Conservation (phyloP, 1,140 invertebrate genomes). For the Drosophila santomea region DNA sequence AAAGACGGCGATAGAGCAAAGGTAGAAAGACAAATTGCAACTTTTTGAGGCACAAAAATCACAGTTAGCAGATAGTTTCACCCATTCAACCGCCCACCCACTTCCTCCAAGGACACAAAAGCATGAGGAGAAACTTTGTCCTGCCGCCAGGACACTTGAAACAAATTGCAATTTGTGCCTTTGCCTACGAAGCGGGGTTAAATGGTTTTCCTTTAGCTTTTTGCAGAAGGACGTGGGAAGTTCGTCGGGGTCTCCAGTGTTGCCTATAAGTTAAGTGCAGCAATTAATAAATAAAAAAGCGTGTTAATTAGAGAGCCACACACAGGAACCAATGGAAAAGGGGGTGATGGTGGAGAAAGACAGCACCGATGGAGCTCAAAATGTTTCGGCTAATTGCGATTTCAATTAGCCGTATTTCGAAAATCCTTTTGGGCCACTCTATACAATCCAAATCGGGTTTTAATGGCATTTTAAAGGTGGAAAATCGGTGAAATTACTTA, state of each 20-base stretch:
- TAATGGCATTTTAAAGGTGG: slow-evolving; percentile 6
- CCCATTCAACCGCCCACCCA: not conserved
- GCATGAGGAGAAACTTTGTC: slow-evolving; percentile 61
- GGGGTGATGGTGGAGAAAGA: not conserved
- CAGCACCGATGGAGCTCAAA: slow-evolving; percentile 7
- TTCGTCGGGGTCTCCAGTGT: slow-evolving; percentile 10
- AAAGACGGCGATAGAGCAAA: slow-evolving; percentile 30
- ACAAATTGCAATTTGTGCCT: slow-evolving; percentile 76
- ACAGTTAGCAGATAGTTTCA: slow-evolving; percentile 72
- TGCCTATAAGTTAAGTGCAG: slow-evolving; percentile 76
- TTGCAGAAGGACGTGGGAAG: not conserved
- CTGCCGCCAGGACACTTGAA: slow-evolving; percentile 70
- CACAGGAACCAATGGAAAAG: not conserved
- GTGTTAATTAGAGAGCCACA: slow-evolving; percentile 71
- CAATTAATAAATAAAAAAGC: slow-evolving; percentile 80
- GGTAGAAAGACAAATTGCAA: slow-evolving; percentile 75
- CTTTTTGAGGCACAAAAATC: slow-evolving; percentile 67
- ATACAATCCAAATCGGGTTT: not conserved
- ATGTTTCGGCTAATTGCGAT: slow-evolving; percentile 63
- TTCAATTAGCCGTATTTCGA: slow-evolving; percentile 67
- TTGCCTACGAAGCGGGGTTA: slow-evolving; percentile 26
- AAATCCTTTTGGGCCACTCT: slow-evolving; percentile 28
- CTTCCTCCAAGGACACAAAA: slow-evolving; percentile 38
- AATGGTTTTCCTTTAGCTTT: slow-evolving; percentile 13
- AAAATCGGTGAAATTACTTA: too few species aligned